Base-by-base conservation (phyloP, 2,113 vertebrate genomes). In the Pterocles orientalis region DNA sequence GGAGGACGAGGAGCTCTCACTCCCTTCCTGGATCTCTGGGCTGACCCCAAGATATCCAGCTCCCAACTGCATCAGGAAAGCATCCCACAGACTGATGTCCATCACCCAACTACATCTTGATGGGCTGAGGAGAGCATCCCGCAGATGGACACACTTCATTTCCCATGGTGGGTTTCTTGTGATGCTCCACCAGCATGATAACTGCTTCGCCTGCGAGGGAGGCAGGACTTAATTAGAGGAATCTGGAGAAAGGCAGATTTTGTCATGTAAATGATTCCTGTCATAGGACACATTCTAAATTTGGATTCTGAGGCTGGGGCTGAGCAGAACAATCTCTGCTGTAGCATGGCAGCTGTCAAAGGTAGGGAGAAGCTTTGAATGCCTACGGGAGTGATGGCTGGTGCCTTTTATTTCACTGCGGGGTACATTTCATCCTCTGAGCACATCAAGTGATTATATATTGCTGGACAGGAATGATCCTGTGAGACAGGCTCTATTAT, bases 201-300 rank as follows among this genome's bases (percentile, higher is more conserved):
- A 84, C 83, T 75, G 89, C 92, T 83, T 79, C 3, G 34, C 75
- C 92, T 92, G 91, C 25, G 83, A 88, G 88, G 95, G 95, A 96
- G 88, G 94, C 83, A 96, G 94, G 94, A 92, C 92, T 96, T 92
- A 90, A 96, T 93, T 86, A 96, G 95, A 90, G 86, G 91, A 84
- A 96, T 95, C 82, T 92, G 92, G 90, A 94, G 90, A 96, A 94
- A 93, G 90, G 95, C 92, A 94, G 95, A 95, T 96, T 97, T 97
- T 96, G 96, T 97, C 95, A 96, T 96, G 95, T 95, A 96, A 97
- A 96, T 96, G 83, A 96, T 96, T 96, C 92, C 73, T 94, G 95
- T 96, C 95, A 97, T 20, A 94, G 96, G 95, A 94, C 92, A 89
- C 3, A 1, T 72, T 92, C 95, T 96, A 95, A 94, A 96, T 96